Evolutionary conservation across 2,113 vertebrate genomes (phyloP).

Genomic region (Deroptyus accipitrinus): DNA sequence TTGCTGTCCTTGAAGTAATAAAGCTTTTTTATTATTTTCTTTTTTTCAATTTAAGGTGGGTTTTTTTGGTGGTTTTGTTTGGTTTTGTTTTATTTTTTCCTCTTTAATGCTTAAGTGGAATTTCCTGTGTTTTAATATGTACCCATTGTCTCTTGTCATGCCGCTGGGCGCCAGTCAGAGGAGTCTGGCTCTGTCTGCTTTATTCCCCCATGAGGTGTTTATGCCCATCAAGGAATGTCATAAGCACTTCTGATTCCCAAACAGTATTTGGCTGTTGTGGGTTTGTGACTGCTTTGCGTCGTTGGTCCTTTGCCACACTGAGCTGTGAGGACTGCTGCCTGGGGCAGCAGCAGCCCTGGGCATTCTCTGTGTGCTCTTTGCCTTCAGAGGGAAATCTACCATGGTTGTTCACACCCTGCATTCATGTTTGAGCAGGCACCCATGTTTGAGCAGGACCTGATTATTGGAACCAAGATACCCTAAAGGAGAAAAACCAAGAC

Average conservation of each 20-base stretch:
- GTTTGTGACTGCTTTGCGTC: background rate
- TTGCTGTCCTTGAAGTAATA: background rate
- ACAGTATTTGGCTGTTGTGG: background rate
- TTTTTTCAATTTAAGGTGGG: background rate
- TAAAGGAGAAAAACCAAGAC: background rate
- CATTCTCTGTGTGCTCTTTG: background rate
- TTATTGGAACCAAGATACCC: background rate
- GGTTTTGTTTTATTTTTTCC: background rate
- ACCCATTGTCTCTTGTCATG: background rate
- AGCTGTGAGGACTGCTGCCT: background rate
- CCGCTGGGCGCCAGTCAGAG: background rate
- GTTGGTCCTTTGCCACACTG: background rate
- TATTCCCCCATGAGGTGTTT: background rate
- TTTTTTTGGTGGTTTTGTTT: background rate
- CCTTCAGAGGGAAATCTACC: background rate
- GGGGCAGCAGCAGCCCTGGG: background rate
- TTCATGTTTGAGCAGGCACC: background rate
- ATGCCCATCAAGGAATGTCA: background rate
- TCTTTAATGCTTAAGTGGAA: background rate
- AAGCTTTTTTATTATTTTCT: fast-evolving
- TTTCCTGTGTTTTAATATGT: background rate
- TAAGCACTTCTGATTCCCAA: background rate
- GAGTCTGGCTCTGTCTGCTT: background rate
- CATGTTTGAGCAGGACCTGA: background rate
- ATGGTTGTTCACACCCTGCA: background rate